Conservation (phyloP, 2,797 vertebrate species). For the Xiphorhynchus erythropygius region DNA sequence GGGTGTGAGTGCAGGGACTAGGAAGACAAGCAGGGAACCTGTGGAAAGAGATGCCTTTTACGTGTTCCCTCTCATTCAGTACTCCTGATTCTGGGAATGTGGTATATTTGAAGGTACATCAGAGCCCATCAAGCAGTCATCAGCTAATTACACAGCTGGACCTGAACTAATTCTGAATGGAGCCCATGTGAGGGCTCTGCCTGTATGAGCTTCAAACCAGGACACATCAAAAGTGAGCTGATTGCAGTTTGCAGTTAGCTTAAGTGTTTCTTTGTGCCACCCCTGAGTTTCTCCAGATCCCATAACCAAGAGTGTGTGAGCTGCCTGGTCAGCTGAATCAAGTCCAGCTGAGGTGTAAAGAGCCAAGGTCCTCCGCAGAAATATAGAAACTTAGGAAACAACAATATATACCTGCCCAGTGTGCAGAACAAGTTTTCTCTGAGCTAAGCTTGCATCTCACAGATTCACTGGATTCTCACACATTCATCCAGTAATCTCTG, state of each 20-base stretch:
- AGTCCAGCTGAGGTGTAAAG: neutral
- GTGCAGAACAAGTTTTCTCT: neutral
- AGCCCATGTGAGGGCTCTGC: neutral
- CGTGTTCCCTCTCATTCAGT: neutral
- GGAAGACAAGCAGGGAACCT: neutral
- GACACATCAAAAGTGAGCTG: neutral
- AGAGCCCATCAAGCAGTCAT: neutral
- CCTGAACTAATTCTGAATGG: neutral
- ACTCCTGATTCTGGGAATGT: neutral
- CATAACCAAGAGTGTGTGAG: rapidly evolving
- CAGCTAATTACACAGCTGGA: neutral
- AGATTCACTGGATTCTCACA: neutral
- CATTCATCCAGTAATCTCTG: neutral
- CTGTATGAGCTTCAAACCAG: neutral
- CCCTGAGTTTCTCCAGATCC: neutral
- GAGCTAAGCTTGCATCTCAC: neutral
- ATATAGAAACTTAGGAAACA: neutral
- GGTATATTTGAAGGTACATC: neutral
- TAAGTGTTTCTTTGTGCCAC: neutral
- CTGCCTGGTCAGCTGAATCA: neutral
- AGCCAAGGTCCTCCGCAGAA: neutral
- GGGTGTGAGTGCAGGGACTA: rapidly evolving
- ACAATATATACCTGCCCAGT: neutral
- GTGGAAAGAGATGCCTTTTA: neutral
- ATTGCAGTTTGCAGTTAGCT: neutral